Evolutionary conservation across 2,113 vertebrate genomes (phyloP).

Genomic region (Tachycineta bicolor): DNA sequence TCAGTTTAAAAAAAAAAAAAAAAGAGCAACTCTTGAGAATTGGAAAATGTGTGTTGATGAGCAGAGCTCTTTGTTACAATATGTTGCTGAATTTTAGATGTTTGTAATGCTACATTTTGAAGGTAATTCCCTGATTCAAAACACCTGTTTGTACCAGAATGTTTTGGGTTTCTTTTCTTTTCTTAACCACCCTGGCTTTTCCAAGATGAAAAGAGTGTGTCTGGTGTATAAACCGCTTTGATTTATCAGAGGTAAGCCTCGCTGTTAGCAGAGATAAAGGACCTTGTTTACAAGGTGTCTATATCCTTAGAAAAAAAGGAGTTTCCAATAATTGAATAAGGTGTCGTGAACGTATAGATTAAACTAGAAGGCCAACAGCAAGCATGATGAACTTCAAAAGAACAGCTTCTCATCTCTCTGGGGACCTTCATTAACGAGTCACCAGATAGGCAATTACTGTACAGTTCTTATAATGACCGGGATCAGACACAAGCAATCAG

Average conservation of each 20-base stretch:
- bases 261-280: slow-evolving; percentile 50
- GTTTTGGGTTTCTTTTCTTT: slow-evolving; percentile 2
- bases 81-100: neutral
- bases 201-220: neutral
- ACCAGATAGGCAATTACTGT: slow-evolving; percentile 83
- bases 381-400: slow-evolving; percentile 80
- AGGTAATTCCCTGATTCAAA: slow-evolving; percentile 11
- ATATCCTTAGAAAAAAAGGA: slow-evolving; percentile 53
- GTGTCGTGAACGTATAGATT: slow-evolving; percentile 74
- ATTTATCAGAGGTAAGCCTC: slow-evolving; percentile 53
- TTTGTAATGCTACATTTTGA: neutral
- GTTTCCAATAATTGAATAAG: slow-evolving; percentile 74
- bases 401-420: slow-evolving; percentile 71
- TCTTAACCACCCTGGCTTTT: slow-evolving; percentile 2
- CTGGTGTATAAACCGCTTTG: slow-evolving; percentile 38
- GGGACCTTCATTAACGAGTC: slow-evolving; percentile 80
- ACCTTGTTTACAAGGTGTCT: slow-evolving; percentile 63
- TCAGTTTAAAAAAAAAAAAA: neutral
- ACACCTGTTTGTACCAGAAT: slow-evolving; percentile 9
- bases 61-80: neutral
- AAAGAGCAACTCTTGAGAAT: neutral
- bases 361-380: slow-evolving; percentile 75
- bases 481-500: slow-evolving; percentile 76
- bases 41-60: neutral
- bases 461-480: slow-evolving; percentile 78